Percentiles rank a stretch among this genome's conserved stretches.
Evolutionary conservation across 2,113 vertebrate species (phyloP).

Genomic region (Falco punctatus): DNA sequence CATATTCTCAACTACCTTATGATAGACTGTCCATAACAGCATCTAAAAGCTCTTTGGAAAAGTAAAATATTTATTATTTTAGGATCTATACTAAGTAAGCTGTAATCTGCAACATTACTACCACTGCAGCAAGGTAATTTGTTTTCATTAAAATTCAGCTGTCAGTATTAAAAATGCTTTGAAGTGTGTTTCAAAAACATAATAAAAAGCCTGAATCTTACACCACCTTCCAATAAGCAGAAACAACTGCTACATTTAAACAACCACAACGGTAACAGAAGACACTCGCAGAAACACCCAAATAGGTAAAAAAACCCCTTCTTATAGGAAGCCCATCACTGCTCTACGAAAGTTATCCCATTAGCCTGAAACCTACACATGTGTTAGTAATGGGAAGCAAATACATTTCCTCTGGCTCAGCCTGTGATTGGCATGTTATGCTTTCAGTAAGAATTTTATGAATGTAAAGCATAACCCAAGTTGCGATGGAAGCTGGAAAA

Average conservation of each 20-base stretch:
- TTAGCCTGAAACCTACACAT: not conserved
- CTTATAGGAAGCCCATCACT: not conserved
- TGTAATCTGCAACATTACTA: not conserved
- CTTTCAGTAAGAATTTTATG: not conserved
- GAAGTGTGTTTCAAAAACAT: slow-evolving; percentile 28
- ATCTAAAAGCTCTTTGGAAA: not conserved
- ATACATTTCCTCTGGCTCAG: not conserved
- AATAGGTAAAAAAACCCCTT: not conserved
- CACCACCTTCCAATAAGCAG: not conserved
- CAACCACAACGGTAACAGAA: not conserved
- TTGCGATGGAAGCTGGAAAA: not conserved
- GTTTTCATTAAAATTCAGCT: not conserved
- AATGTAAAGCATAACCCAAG: not conserved
- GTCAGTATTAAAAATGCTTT: not conserved
- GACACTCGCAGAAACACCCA: not conserved
- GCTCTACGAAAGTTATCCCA: not conserved
- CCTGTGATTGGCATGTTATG: not conserved
- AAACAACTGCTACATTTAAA: not conserved
- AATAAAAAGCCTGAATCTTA: not conserved
- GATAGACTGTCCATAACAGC: not conserved
- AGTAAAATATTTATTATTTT: not conserved
- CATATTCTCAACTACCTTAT: not conserved
- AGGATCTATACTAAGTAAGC: not conserved
- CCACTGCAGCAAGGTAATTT: not conserved
- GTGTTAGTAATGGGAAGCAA: not conserved